phyloP scores from a whole-genome alignment of 2,888 invertebrate species.

The Dione vanillae region DNA sequence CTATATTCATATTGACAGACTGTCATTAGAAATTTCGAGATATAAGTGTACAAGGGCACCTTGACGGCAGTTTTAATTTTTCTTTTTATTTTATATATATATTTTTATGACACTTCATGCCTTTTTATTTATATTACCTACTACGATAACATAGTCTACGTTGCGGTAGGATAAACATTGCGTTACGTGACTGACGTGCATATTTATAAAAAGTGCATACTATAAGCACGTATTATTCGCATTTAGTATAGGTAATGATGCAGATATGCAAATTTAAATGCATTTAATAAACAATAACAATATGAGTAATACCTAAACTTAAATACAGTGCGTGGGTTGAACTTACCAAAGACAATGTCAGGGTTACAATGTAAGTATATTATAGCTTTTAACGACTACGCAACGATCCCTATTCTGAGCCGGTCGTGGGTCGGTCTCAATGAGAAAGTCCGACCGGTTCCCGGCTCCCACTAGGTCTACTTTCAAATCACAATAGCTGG shows the following conservation, averaged over 20 bases:
- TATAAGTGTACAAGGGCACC: slow-evolving; percentile 69
- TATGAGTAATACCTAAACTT: slow-evolving; percentile 7
- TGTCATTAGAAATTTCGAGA: slow-evolving; percentile 61
- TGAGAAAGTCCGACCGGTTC: slow-evolving; percentile 82
- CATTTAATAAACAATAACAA: neutral
- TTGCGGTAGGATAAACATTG: slow-evolving; percentile 35
- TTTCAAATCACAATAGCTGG: slow-evolving; percentile 81
- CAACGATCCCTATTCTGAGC: slow-evolving; percentile 39
- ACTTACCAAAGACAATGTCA: slow-evolving; percentile 40
- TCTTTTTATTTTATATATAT: slow-evolving; percentile 47
- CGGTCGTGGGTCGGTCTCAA: slow-evolving; percentile 70
- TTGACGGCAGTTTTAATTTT: slow-evolving; percentile 61
- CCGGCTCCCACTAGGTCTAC: slow-evolving; percentile 74
- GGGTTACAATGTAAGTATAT: slow-evolving; percentile 35
- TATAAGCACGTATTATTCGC: neutral
- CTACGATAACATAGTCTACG: slow-evolving; percentile 13
- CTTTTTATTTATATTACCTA: slow-evolving; percentile 48
- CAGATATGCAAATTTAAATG: neutral
- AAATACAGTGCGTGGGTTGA: neutral
- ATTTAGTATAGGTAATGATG: neutral
- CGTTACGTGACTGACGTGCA: neutral
- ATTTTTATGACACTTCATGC: slow-evolving; percentile 57
- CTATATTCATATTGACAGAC: slow-evolving; percentile 51
- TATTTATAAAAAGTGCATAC: neutral
- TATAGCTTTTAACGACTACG: slow-evolving; percentile 34